phyloP scores from a whole-genome alignment of 2,797 vertebrate species.

The Tarsius wallacei region DNA sequence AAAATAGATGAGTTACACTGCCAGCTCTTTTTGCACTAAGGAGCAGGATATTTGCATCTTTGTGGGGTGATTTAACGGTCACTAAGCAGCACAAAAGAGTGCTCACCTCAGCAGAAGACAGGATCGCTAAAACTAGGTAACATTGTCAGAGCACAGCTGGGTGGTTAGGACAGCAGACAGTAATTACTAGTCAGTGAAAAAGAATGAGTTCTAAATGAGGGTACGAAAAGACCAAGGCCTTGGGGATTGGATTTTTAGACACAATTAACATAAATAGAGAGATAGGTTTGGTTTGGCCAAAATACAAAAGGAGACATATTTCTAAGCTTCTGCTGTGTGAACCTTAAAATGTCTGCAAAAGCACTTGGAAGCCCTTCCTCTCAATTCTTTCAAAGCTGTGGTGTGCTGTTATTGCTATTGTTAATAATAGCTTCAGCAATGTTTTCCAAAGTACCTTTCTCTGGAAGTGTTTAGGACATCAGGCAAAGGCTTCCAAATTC shows the following conservation, averaged over 20 bases:
- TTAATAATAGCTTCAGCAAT: slow-evolving; percentile 20
- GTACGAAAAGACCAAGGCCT: slow-evolving; percentile 45
- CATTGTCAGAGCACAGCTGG: background rate
- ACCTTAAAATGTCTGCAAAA: slow-evolving; percentile 62
- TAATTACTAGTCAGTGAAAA: slow-evolving; percentile 60
- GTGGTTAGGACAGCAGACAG: background rate
- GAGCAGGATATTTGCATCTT: slow-evolving; percentile 38
- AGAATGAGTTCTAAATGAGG: slow-evolving; percentile 57
- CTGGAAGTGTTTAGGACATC: background rate
- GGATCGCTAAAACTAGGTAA: background rate
- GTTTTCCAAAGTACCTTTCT: slow-evolving; percentile 36
- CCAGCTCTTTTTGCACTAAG: slow-evolving; percentile 32
- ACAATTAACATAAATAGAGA: slow-evolving; percentile 66
- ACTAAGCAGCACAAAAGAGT: slow-evolving; percentile 58
- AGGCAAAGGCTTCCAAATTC: background rate
- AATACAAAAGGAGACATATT: background rate
- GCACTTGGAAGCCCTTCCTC: background rate
- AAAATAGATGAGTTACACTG: background rate
- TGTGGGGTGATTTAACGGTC: slow-evolving; percentile 20
- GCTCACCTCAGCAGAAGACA: slow-evolving; percentile 69
- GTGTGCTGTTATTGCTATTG: slow-evolving; percentile 12
- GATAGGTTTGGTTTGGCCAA: slow-evolving; percentile 29
- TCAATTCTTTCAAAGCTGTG: background rate
- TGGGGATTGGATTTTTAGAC: slow-evolving; percentile 29
- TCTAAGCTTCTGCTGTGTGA: background rate